Percentiles rank a stretch among this genome's conserved stretches.
phyloP scores from a whole-genome alignment of 2,113 vertebrate species.

The Sylvia atricapilla region DNA sequence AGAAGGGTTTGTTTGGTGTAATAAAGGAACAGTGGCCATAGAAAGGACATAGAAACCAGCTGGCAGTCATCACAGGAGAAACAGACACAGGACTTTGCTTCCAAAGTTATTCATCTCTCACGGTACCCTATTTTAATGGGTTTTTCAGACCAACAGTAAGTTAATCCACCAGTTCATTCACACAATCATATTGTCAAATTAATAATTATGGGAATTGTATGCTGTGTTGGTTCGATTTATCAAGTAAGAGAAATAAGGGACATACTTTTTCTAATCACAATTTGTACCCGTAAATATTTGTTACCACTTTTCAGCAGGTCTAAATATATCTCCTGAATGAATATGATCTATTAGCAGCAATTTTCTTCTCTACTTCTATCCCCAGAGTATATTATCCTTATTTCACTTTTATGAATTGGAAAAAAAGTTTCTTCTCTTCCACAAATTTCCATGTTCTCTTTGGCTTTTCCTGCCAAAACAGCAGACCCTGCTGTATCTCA shows the following conservation, averaged over 20 bases:
- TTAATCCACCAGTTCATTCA: neutral
- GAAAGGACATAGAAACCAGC: neutral
- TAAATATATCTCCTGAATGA: neutral
- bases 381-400: neutral
- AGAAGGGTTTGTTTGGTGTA: neutral
- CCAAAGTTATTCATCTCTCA: neutral
- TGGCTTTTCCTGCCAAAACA: neutral
- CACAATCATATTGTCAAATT: neutral
- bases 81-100: neutral
- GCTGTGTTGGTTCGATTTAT: neutral
- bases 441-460: neutral
- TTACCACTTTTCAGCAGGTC: neutral
- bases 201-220: neutral
- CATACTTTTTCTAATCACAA: neutral
- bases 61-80: neutral
- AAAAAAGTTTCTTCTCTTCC: neutral
- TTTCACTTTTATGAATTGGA: neutral
- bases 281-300: neutral
- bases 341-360: neutral
- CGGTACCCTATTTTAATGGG: neutral
- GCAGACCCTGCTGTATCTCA: neutral
- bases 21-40: neutral
- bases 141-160: neutral
- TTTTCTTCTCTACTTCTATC: neutral
- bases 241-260: neutral